Percentiles rank a stretch among this genome's conserved stretches.
phyloP scores from a whole-genome alignment of 2,797 vertebrate genomes.

The Phalloptychus januarius region DNA sequence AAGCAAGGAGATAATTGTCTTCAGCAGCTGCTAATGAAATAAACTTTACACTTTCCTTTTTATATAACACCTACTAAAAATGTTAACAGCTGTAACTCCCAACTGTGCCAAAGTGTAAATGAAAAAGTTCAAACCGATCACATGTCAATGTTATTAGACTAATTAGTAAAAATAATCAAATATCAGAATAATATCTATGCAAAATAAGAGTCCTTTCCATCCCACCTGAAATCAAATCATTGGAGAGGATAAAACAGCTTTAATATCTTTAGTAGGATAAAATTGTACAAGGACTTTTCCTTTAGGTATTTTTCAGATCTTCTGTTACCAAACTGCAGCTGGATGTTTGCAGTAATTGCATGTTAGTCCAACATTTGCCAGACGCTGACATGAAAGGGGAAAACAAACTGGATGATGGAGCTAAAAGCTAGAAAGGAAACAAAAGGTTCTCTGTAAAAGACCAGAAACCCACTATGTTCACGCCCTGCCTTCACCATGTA shows the following conservation, averaged over 20 bases:
- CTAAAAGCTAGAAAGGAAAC: constrained; percentile 2
- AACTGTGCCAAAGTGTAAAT: not conserved
- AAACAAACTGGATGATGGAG: not conserved
- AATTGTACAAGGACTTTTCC: not conserved
- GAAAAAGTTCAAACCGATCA: not conserved
- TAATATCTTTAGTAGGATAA: not conserved
- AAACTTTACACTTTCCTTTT: not conserved
- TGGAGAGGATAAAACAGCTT: not conserved
- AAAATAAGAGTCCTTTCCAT: not conserved
- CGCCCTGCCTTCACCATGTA: constrained; percentile 36
- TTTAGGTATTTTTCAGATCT: not conserved
- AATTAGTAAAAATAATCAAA: not conserved
- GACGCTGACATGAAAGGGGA: not conserved
- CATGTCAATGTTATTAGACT: not conserved
- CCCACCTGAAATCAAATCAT: not conserved
- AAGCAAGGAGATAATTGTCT: not conserved
- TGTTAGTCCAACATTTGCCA: not conserved
- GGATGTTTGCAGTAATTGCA: constrained; percentile 13
- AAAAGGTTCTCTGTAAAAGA: constrained; percentile 3
- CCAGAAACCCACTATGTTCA: not conserved
- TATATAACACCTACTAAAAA: not conserved
- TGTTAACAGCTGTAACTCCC: not conserved
- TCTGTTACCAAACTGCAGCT: constrained; percentile 12
- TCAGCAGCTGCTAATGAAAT: not conserved
- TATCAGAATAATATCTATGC: not conserved